Percentiles rank a stretch among this genome's conserved stretches.
Conservation (phyloP, 2,113 vertebrate species). For the Lota lota region DNA sequence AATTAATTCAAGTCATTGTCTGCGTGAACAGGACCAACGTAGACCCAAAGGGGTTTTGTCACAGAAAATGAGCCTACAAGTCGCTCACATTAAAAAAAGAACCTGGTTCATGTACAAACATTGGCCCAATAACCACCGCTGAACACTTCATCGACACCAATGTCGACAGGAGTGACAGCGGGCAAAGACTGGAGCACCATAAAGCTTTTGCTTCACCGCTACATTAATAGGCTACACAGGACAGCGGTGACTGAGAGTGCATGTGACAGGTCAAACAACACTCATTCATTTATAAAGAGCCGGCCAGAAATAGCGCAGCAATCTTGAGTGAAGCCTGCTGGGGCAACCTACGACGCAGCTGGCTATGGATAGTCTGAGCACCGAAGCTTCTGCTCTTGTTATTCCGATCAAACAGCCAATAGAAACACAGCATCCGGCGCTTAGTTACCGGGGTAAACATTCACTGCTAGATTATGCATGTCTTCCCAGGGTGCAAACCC, state of each 20-base stretch:
- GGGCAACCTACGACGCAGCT: constrained; percentile 15
- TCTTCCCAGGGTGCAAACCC: no score
- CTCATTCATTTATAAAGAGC: constrained; percentile 65
- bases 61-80: no score
- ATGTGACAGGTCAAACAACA: constrained; percentile 40
- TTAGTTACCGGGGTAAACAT: no score
- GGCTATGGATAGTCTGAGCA: constrained; percentile 46
- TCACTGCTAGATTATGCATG: no score
- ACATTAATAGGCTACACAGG: not conserved
- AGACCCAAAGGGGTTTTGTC: no score
- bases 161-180: no score
- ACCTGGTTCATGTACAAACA: not conserved
- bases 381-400: constrained; percentile 48
- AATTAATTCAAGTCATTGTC: not conserved
- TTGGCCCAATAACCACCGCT: not conserved
- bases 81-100: not conserved
- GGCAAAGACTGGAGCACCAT: not conserved
- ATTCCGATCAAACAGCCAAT: constrained; percentile 52
- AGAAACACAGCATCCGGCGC: no score
- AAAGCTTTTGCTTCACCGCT: not conserved
- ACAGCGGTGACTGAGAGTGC: constrained; percentile 31
- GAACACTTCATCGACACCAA: not conserved
- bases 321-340: constrained; percentile 35
- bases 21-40: not conserved
- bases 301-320: constrained; percentile 53